Evolutionary conservation across 1,140 invertebrate genomes (phyloP).

Genomic region (Panulirus ornatus): DNA sequence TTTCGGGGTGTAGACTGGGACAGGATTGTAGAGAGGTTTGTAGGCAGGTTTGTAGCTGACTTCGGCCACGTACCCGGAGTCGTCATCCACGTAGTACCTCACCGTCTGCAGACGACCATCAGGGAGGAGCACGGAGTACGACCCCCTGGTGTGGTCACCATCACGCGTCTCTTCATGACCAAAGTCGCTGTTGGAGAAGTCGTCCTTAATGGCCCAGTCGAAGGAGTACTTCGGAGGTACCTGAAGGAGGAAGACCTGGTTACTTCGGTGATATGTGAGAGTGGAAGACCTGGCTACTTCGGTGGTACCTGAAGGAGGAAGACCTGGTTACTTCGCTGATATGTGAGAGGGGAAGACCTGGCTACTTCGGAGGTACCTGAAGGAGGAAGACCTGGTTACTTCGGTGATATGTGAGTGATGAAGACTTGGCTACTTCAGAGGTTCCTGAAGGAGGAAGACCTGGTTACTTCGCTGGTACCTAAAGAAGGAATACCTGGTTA

Average conservation of each 20-base stretch:
- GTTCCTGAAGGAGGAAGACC: too few relatives aligned
- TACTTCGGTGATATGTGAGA: too few relatives aligned
- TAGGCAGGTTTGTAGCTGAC: neutral
- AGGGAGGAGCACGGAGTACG: conserved; percentile 31
- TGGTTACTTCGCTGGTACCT: too few relatives aligned
- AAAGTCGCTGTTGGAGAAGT: conserved; percentile 23
- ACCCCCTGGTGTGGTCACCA: conserved; percentile 35
- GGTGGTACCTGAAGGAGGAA: neutral
- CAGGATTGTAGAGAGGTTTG: neutral
- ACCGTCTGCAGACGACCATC: conserved; percentile 33
- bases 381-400: neutral
- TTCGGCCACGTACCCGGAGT: conserved; percentile 31
- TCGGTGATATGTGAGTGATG: neutral
- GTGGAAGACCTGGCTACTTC: neutral
- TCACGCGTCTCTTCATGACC: conserved; percentile 24
- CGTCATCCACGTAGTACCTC: conserved; percentile 9
- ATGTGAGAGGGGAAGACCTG: too few relatives aligned
- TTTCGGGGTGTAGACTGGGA: neutral
- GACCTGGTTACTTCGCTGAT: neutral
- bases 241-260: neutral
- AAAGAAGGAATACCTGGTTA: too few relatives aligned
- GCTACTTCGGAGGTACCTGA: too few relatives aligned
- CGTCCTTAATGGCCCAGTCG: conserved; percentile 24
- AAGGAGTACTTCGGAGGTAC: conserved; percentile 12
- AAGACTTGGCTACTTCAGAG: too few relatives aligned